Conservation (phyloP, 2,113 vertebrate species). For the Antidorcas marsupialis region DNA sequence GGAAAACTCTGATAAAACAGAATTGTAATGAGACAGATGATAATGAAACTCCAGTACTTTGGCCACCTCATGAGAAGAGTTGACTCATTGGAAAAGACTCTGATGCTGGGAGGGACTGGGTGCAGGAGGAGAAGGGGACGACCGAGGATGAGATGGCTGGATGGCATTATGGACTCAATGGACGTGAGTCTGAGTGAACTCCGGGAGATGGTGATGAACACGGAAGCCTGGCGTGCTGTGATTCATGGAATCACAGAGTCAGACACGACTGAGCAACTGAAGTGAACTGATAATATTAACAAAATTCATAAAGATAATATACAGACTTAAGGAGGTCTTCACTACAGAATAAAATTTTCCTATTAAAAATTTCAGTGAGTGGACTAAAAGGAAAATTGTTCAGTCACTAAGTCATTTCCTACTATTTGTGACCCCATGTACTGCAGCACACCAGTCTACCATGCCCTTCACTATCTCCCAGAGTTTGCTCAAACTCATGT, state of each 20-base stretch:
- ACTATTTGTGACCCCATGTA: not conserved
- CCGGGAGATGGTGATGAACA: no score
- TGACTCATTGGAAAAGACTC: no score
- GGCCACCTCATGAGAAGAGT: no score
- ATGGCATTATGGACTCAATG: no score
- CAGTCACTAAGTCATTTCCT: not conserved
- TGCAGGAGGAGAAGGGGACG: no score
- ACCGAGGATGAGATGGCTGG: no score
- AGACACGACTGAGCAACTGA: no score
- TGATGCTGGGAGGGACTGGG: no score
- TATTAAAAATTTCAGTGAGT: not conserved
- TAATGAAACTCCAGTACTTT: no score
- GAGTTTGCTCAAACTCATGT: not conserved
- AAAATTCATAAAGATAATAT: not conserved
- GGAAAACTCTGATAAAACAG: not conserved
- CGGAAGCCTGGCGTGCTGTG: no score
- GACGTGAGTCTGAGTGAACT: no score
- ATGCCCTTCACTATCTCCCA: not conserved
- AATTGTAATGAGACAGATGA: not conserved
- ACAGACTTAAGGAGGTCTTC: not conserved
- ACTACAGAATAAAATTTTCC: not conserved
- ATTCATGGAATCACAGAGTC: no score
- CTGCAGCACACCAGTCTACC: not conserved
- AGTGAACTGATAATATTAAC: not conserved
- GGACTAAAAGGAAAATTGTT: not conserved